A percentile compares a stretch with the other conserved stretches of the same genome.
Evolutionary conservation across 2,888 invertebrate genomes (phyloP).

Genomic region (Argyresthia goedartella): DNA sequence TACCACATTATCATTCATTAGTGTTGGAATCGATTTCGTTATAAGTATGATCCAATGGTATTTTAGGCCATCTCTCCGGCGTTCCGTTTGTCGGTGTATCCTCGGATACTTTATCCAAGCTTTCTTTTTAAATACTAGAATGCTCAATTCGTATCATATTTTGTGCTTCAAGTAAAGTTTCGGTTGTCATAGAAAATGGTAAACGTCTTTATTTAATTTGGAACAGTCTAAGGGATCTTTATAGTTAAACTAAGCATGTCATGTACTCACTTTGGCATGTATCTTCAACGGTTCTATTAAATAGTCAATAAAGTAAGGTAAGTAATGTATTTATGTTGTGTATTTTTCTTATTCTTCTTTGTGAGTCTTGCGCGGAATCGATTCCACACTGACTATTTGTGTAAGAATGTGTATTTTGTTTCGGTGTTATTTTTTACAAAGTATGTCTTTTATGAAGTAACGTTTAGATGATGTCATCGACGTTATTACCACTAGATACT

Average conservation of each 20-base stretch:
- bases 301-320: constrained; percentile 31
- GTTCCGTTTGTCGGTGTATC: too few species aligned
- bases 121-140: too few species aligned
- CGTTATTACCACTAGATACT: constrained; percentile 37
- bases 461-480: constrained; percentile 6
- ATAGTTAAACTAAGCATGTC: constrained; percentile 30
- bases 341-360: constrained; percentile 3
- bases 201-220: background rate
- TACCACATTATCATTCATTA: too few species aligned
- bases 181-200: too few species aligned
- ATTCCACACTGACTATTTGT: constrained; percentile 54
- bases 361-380: constrained; percentile 41
- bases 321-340: constrained; percentile 22
- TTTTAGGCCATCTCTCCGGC: too few species aligned
- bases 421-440: constrained; percentile 8
- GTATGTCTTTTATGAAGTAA: background rate
- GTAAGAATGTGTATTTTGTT: constrained; percentile 16
- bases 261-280: constrained; percentile 22
- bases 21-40: too few species aligned
- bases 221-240: background rate
- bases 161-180: too few species aligned
- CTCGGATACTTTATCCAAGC: too few species aligned
- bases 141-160: too few species aligned
- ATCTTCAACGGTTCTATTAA: background rate
- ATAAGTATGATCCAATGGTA: too few species aligned